Percentiles rank a stretch among this genome's conserved stretches.
These are phyloP conservation scores for Aphelenchoides bicaudatus DNA, from an alignment of 2,888 invertebrate species.

Conservation along the genomic window DNA sequence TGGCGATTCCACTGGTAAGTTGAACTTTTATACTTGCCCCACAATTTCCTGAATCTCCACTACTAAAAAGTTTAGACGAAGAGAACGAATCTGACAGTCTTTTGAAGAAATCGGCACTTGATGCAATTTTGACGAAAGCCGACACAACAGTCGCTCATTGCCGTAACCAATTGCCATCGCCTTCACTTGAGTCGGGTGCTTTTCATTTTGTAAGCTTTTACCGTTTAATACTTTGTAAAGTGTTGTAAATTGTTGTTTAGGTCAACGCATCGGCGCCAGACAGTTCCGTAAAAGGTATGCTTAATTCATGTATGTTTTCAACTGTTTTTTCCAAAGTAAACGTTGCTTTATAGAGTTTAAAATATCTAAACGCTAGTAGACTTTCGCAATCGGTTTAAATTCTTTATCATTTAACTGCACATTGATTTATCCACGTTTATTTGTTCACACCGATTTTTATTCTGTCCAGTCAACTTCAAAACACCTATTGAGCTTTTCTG, in stretches of 20 bases:
- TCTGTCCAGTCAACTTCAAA: neutral
- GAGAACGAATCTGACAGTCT: conserved; percentile 18
- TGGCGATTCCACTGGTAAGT: too few species aligned
- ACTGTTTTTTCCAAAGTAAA: neutral
- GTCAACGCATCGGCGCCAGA: conserved; percentile 55
- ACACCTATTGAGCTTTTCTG: too few species aligned
- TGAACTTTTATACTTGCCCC: too few species aligned
- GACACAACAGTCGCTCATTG: conserved; percentile 49
- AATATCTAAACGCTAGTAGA: neutral
- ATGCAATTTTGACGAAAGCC: conserved; percentile 53
- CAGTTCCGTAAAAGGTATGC: conserved; percentile 32
- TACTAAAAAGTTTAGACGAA: conserved; percentile 23
- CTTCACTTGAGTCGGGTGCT: conserved; percentile 35
- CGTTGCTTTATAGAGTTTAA: neutral
- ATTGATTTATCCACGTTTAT: neutral
- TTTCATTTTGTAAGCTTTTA: conserved; percentile 59
- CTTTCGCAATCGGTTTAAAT: neutral
- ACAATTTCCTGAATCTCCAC: neutral
- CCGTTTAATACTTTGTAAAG: too few species aligned
- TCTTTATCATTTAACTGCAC: neutral
- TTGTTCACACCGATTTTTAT: neutral
- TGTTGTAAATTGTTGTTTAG: too few species aligned
- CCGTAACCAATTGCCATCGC: conserved; percentile 33
- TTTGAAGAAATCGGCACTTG: conserved; percentile 33
- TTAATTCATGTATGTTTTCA: conserved; percentile 13